These are phyloP conservation scores for Bettongia penicillata DNA, from an alignment of 2,113 vertebrate genomes.

Conservation along the genomic window DNA sequence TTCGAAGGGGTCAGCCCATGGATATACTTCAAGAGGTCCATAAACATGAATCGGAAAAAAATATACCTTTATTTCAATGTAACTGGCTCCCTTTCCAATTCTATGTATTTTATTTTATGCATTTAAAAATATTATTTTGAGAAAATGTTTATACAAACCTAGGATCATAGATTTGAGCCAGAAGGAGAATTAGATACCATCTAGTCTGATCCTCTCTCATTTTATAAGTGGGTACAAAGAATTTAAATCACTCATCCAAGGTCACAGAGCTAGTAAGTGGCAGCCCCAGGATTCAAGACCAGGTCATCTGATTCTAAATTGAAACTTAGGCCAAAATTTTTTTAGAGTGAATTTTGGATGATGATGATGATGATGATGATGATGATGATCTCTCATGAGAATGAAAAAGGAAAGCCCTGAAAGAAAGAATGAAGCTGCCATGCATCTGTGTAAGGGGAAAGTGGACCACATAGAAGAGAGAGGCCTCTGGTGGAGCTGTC, in stretches of 20 bases:
- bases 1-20: background rate
- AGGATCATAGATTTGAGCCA: background rate
- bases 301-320: background rate
- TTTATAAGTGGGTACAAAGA: background rate
- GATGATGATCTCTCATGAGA: background rate
- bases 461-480: background rate
- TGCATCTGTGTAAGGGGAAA: background rate
- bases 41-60: background rate
- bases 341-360: background rate
- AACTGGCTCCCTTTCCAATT: background rate
- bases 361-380: background rate
- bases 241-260: background rate
- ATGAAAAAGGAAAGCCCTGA: background rate
- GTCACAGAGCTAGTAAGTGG: background rate
- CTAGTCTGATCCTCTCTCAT: background rate
- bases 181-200: background rate
- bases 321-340: background rate
- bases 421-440: background rate
- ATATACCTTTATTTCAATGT: background rate
- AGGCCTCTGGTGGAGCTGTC: background rate
- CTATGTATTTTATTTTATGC: background rate
- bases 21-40: background rate
- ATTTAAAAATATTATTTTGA: background rate
- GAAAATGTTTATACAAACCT: background rate
- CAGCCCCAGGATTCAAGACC: slow-evolving; percentile 5